These are phyloP conservation scores for Morpho achilles DNA, from an alignment of 2,888 invertebrate genomes.

Conservation along the genomic window DNA sequence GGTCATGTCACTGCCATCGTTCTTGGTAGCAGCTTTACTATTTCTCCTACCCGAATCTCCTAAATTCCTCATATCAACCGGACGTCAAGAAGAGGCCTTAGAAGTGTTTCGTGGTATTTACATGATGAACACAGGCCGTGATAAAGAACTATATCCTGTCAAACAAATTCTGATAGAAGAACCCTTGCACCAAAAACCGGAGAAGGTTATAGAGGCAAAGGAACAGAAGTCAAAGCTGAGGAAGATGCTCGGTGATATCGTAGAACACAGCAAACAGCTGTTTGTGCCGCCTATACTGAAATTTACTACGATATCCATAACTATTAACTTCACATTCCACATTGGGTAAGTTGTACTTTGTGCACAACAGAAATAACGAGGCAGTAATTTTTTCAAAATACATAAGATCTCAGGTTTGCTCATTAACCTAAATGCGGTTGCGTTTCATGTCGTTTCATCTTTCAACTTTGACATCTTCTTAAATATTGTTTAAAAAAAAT, in stretches of 20 bases:
- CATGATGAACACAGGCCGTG: conserved; percentile 88
- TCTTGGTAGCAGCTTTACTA: conserved; percentile 90
- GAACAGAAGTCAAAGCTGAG: conserved; percentile 83
- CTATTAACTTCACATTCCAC: conserved; percentile 95
- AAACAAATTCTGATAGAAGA: conserved; percentile 83
- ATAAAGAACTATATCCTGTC: conserved; percentile 87
- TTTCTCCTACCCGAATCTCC: conserved; percentile 94
- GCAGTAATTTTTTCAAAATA: too few species aligned
- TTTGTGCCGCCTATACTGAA: conserved; percentile 90
- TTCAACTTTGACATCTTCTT: too few species aligned
- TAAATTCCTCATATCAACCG: conserved; percentile 90
- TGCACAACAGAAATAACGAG: too few species aligned
- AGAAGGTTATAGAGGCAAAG: conserved; percentile 81
- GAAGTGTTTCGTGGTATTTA: conserved; percentile 90
- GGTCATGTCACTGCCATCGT: conserved; percentile 92
- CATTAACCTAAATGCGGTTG: too few species aligned
- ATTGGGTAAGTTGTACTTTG: conserved; percentile 82
- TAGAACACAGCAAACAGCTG: conserved; percentile 89
- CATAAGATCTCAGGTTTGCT: too few species aligned
- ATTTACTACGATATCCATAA: conserved; percentile 90
- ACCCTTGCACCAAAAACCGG: conserved; percentile 61
- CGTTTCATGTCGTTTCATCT: too few species aligned
- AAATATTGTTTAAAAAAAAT: too few species aligned
- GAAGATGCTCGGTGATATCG: conserved; percentile 86
- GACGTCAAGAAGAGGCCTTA: conserved; percentile 88